Evolutionary conservation across 2,888 invertebrate species (phyloP), one percentile per base, ranked within the genome.

Genomic region (Eurytoma adleriae): DNA sequence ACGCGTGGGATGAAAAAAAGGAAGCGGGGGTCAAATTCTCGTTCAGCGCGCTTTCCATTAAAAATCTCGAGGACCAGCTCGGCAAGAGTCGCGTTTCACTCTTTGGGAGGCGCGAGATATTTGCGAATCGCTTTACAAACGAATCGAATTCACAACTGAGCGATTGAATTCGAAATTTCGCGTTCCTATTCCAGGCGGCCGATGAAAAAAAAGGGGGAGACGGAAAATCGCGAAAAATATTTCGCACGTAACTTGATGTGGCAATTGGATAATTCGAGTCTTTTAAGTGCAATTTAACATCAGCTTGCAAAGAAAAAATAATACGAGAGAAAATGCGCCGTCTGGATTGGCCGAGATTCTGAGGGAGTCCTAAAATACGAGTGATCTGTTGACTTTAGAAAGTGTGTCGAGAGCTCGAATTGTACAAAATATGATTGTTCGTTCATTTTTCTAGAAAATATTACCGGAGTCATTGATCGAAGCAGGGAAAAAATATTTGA

Each of bases 111-210:
- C 64, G 64, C 40, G n/a, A 48, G 48, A 73, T 64, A 74, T 74
- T 57, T 64, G 66, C 54, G 66, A 66, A 74, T 66, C 66, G 66
- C 64, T 74, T 66, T 66, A 67, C 64, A 56, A 20, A 12, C 40
- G 66, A 74, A 74, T 57, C 64, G 64, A 73, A 56, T 73, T 56
- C 54, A 54, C 54, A 30, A 18, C 20, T 54, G 40, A 16, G 27
- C 54, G 30, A 64, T 64, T 74, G 56, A 57, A 66, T 74, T 74
- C 57, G 62, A 66, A 74, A 66, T 74, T 66, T 73, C 48, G 62
- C n/a, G 20, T 40, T 54, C 52, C 54, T n/a, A 27, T 68, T 68
- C 54, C 68, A 54, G 68, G 54, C 18, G 68, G 54, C 68, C n/a
- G 18, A 27, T 4, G 3, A 14, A 20, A 30, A 72, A 62, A 72